Evolutionary conservation across 2,888 invertebrate genomes (phyloP), one percentile per base, ranked within the genome.

Genomic region (Unio pictorum): DNA sequence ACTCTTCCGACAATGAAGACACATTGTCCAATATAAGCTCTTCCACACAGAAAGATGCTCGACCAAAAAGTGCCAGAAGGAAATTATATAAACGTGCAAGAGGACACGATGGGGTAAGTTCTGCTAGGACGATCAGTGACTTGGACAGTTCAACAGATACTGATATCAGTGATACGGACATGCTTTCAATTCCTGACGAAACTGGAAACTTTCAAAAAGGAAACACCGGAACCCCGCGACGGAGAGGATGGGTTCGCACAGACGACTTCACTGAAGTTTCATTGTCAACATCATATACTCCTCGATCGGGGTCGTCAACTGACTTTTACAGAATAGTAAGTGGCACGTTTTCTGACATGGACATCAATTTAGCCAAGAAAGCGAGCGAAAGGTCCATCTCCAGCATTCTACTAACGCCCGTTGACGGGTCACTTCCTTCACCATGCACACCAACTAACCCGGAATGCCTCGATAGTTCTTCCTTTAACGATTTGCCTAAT

Each of bases 381-480:
- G 83, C 83, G 62, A 84, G 84, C 75, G 84, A 84, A 75, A 78
- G 83, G 57, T 84, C 84, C 63, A 84, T 84, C 68, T 83, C 84
- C 65, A 81, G 84, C 70, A 82, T 84, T 56, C 77, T 84, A 77
- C 80, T 84, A 80, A 80, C 80, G 73, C 77, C 81, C 23, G 59
- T 74, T 74, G 81, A 80, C 65, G 78, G 79, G 65, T 60, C 73
- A 61, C 56, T 28, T 45, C 15, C 45, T 45, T 45, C 45, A 45
- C 45, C 45, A 45, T 56, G 55, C 63, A 75, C 78, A 55, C 79
- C 78, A 67, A 80, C 80, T 80, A 80, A 80, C 71, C 71, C 72
- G 64, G 80, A 80, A 45, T 77, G 74, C 58, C 75, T 70, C 74
- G 71, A 75, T 67, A 71, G 64, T 65, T 66, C 62, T 55, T 55